These are phyloP conservation scores for Lepidostoma basale DNA, from an alignment of 1,140 invertebrate genomes.

Conservation along the genomic window DNA sequence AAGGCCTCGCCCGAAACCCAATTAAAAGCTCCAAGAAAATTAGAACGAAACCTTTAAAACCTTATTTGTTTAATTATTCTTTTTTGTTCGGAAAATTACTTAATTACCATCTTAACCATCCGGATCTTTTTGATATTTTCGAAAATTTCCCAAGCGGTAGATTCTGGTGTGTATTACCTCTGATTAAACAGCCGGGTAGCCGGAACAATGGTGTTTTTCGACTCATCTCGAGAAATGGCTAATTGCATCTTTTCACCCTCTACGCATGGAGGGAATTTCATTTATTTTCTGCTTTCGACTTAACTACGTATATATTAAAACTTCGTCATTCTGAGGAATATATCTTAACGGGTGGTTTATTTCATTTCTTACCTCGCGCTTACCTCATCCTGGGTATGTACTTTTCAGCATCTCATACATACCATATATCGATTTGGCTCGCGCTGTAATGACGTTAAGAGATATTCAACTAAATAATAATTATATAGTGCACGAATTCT, in stretches of 20 bases:
- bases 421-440: too few species aligned
- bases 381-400: background rate
- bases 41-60: too few species aligned
- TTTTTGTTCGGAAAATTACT: too few species aligned
- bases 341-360: slow-evolving; percentile 25
- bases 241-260: slow-evolving; percentile 9
- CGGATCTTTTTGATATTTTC: background rate
- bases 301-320: slow-evolving; percentile 9
- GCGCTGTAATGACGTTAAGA: too few species aligned
- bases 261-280: slow-evolving; percentile 19
- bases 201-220: background rate
- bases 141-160: background rate
- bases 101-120: too few species aligned
- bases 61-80: too few species aligned
- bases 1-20: too few species aligned
- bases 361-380: background rate
- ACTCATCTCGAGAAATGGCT: slow-evolving; percentile 2
- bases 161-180: background rate
- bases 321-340: slow-evolving; percentile 23
- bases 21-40: too few species aligned
- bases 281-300: background rate
- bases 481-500: too few species aligned
- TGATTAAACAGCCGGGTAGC: background rate
- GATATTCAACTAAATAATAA: too few species aligned
- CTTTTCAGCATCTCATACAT: too few species aligned